Conservation (phyloP, 2,888 invertebrate species). For the Erebia ligea region DNA sequence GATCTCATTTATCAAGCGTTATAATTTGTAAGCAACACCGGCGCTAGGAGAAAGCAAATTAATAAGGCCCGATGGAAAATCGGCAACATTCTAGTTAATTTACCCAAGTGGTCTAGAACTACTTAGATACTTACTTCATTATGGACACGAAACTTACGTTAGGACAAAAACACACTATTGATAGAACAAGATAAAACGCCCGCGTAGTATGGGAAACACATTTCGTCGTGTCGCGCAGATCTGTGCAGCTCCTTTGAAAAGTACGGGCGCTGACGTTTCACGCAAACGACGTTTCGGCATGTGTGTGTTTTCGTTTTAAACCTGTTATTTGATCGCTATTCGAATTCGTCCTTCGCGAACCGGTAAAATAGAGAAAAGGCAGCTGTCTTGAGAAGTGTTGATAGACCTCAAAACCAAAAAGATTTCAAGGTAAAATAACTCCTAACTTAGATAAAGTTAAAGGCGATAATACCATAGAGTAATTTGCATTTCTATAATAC, state of each 20-base stretch:
- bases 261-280: too few species aligned
- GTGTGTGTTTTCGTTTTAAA: conserved; percentile 38
- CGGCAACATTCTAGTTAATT: conserved; percentile 29
- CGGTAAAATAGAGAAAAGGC: conserved; percentile 61
- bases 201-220: too few species aligned
- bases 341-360: conserved; percentile 53
- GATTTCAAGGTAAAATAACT: conserved; percentile 16
- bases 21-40: conserved; percentile 26
- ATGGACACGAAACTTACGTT: conserved; percentile 24
- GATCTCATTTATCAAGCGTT: conserved; percentile 12
- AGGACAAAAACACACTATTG: too few species aligned
- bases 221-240: too few species aligned
- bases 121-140: conserved; percentile 12
- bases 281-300: too few species aligned
- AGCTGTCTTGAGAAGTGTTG: conserved; percentile 45
- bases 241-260: too few species aligned
- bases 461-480: conserved; percentile 12
- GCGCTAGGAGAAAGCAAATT: conserved; percentile 35
- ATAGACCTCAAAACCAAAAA: conserved; percentile 41
- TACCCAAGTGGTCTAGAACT: conserved; percentile 18
- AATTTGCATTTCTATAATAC: conserved; percentile 22
- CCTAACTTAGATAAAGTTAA: conserved; percentile 5
- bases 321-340: conserved; percentile 53
- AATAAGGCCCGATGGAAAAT: conserved; percentile 28
- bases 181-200: too few species aligned